Evolutionary conservation across 1,140 invertebrate genomes (phyloP).

Genomic region (Megathymus violae): DNA sequence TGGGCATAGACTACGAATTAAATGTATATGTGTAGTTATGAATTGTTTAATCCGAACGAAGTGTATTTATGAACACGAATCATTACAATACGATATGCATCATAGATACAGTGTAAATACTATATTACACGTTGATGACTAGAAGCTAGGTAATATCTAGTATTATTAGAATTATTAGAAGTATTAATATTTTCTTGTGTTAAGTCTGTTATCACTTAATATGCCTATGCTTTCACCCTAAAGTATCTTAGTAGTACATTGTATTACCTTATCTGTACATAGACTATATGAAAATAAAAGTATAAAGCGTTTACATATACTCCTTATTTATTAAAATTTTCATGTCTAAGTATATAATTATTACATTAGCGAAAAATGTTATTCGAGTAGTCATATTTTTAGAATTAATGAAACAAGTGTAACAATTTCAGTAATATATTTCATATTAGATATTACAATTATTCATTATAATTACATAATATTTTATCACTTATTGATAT

Average conservation of each 20-base stretch:
- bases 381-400: conserved; percentile 4
- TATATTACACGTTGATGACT: too few relatives aligned
- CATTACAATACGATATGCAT: too few relatives aligned
- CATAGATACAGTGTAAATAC: too few relatives aligned
- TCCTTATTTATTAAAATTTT: too few relatives aligned
- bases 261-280: conserved; percentile 31
- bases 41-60: too few relatives aligned
- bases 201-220: conserved; percentile 3
- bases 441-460: conserved; percentile 11
- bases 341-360: conserved; percentile 19
- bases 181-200: too few relatives aligned
- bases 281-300: conserved; percentile 18
- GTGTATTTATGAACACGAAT: too few relatives aligned
- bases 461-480: conserved; percentile 12
- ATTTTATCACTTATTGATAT: conserved; percentile 17
- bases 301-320: conserved; percentile 30
- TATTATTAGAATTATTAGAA: too few relatives aligned
- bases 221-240: conserved; percentile 16
- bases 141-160: too few relatives aligned
- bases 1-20: too few relatives aligned
- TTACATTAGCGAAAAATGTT: conserved; percentile 9
- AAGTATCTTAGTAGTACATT: conserved; percentile 16
- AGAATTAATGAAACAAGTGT: conserved; percentile 6
- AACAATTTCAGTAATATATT: conserved; percentile 18
- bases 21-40: too few relatives aligned